phyloP scores from a whole-genome alignment of 2,888 invertebrate species.

The Perizoma affinitatum region DNA sequence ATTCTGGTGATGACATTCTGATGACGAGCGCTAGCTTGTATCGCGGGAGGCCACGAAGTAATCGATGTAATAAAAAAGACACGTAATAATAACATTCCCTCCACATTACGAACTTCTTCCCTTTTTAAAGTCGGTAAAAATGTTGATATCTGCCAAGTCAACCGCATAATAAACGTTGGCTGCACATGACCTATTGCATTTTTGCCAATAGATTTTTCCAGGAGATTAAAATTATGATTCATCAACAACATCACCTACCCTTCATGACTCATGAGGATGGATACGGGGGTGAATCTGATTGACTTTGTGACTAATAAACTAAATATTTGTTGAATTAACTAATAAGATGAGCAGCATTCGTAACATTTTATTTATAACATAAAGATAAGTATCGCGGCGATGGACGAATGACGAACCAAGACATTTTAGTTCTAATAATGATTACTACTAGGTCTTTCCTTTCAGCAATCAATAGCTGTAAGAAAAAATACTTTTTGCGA shows the following conservation, averaged over 20 bases:
- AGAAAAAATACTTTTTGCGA: too few relatives aligned
- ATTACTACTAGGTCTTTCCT: too few relatives aligned
- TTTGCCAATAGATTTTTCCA: conserved; percentile 17
- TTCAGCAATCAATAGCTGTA: too few relatives aligned
- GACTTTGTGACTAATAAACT: conserved; percentile 20
- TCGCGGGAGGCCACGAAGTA: too few relatives aligned
- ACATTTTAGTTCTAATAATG: conserved; percentile 3
- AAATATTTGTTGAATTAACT: conserved; percentile 10
- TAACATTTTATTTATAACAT: conserved; percentile 20
- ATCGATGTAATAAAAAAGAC: too few relatives aligned
- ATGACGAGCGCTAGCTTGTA: too few relatives aligned
- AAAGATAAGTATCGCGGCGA: conserved; percentile 15
- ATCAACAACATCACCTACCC: conserved; percentile 16
- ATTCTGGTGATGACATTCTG: too few relatives aligned
- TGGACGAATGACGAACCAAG: conserved; percentile 21
- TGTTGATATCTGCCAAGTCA: conserved; percentile 9
- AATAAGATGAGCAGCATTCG: conserved; percentile 4
- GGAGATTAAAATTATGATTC: conserved; percentile 9
- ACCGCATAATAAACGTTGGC: background rate
- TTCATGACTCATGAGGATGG: conserved; percentile 13
- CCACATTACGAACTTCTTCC: too few relatives aligned
- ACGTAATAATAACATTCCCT: too few relatives aligned
- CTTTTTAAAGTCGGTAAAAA: too few relatives aligned
- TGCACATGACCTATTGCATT: conserved; percentile 6
- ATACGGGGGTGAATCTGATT: conserved; percentile 5